Conservation (phyloP, 2,888 invertebrate species). For the Meloe dianella region DNA sequence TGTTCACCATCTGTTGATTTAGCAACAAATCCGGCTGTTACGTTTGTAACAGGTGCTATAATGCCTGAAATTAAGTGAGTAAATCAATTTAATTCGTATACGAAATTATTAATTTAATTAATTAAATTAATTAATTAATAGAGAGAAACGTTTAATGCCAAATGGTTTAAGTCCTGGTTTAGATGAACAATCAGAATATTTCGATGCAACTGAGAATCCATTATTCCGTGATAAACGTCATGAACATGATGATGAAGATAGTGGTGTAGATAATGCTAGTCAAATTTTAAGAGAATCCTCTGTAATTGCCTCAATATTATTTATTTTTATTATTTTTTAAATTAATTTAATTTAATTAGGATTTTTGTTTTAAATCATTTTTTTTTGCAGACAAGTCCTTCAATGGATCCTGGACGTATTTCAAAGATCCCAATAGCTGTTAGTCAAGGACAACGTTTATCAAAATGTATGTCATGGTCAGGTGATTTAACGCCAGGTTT, state of each 20-base stretch:
- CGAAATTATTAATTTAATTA: neutral
- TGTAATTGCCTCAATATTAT: slow-evolving; percentile 47
- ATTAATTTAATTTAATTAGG: too few relatives aligned
- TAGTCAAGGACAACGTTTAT: slow-evolving; percentile 61
- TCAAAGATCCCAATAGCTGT: slow-evolving; percentile 74
- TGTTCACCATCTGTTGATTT: slow-evolving; percentile 55
- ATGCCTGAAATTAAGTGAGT: slow-evolving; percentile 52
- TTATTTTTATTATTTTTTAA: slow-evolving; percentile 7
- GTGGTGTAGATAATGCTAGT: slow-evolving; percentile 59
- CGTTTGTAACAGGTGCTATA: slow-evolving; percentile 47
- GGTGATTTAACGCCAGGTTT: slow-evolving; percentile 70
- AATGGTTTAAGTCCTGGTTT: slow-evolving; percentile 66
- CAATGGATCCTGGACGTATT: slow-evolving; percentile 57
- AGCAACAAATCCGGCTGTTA: slow-evolving; percentile 54
- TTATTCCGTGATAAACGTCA: slow-evolving; percentile 54
- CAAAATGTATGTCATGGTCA: slow-evolving; percentile 77
- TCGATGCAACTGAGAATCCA: slow-evolving; percentile 77
- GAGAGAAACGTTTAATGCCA: slow-evolving; percentile 54
- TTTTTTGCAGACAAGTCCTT: slow-evolving; percentile 54
- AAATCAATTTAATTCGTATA: neutral
- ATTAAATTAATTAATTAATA: slow-evolving; percentile 29
- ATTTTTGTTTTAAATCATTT: too few relatives aligned
- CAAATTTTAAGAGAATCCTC: slow-evolving; percentile 57
- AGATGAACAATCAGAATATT: slow-evolving; percentile 80
- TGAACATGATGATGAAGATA: slow-evolving; percentile 57